These are phyloP conservation scores for Istiophorus platypterus DNA, from an alignment of 2,113 vertebrate species.

Conservation along the genomic window DNA sequence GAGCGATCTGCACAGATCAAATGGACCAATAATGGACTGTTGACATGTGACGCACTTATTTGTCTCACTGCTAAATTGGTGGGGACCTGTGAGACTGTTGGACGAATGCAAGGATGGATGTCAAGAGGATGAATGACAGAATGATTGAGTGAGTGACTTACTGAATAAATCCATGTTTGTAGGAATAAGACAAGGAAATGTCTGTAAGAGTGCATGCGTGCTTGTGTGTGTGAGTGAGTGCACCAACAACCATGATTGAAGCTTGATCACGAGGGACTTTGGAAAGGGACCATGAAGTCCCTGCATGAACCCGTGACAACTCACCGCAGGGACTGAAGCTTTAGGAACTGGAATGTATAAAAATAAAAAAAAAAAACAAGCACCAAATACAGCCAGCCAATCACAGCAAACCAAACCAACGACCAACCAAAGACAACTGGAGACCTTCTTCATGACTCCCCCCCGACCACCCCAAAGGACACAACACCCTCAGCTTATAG, in stretches of 20 bases:
- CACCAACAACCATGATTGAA: conserved; percentile 78
- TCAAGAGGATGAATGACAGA: conserved; percentile 44
- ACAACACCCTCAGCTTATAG: conserved; percentile 63
- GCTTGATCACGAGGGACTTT: conserved; percentile 74
- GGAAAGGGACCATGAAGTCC: conserved; percentile 69
- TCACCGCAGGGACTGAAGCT: conserved; percentile 79
- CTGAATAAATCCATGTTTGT: conserved; percentile 66
- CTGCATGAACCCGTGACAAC: conserved; percentile 67
- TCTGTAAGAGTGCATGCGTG: conserved; percentile 41
- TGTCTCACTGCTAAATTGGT: conserved; percentile 73
- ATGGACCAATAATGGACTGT: conserved; percentile 66
- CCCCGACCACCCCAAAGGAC: conserved; percentile 56
- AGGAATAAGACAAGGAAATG: conserved; percentile 43
- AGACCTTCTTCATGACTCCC: conserved; percentile 71
- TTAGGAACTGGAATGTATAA: conserved; percentile 85
- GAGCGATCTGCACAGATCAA: conserved; percentile 59
- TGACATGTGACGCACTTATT: conserved; percentile 79
- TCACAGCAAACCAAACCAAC: conserved; percentile 65
- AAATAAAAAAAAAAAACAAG: conserved; percentile 70
- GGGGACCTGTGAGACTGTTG: conserved; percentile 65
- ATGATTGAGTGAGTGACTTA: conserved; percentile 38
- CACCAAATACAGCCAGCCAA: conserved; percentile 79
- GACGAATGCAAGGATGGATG: conserved; percentile 40
- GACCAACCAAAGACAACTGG: conserved; percentile 83
- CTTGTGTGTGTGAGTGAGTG: conserved; percentile 56